Base-by-base conservation (phyloP, 2,797 vertebrate genomes). In the Fistularia tabacaria region DNA sequence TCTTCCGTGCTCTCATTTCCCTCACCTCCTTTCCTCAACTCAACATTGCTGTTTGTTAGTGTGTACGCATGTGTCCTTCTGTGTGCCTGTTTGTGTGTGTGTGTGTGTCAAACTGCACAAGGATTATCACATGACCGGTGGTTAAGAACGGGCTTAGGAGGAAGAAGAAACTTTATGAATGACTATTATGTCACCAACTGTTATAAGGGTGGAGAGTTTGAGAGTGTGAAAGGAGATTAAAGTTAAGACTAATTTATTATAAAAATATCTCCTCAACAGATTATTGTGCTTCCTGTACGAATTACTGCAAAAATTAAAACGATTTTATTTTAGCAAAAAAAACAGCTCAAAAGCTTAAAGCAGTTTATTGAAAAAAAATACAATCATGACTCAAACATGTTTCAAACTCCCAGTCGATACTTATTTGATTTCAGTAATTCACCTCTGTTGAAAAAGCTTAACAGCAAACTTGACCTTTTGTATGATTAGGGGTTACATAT, bases 41-140 rank as follows among this genome's bases (percentile, higher is more conserved):
- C 14, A 57, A 38, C 50, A 12, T 59, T 61, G 38, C 12, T 46
- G 36, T 45, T 13, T 45, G 43, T 45, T 10, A 13, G 43, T 45
- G n/a, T 9, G 36, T 1, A 12, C 5, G 25, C 5, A 5, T 25
- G 25, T 25, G 25, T 25, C 25, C 25, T 25, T 25, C 25, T 25
- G 2, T 25, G 25, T 25, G 25, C 25, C 25, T 25, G 5, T 25
- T 25, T 25, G 5, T 47, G 12, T 45, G 40, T 59, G 49, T 59
- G 14, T 49, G 42, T 46, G 36, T 47, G 59, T 46, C 3, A 1
- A 25, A 25, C 25, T 25, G 25, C 25, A 3, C 25, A 39, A 64
- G 59, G 71, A 70, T 76, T 74, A 76, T 72, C 71, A 81, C 64
- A 67, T 79, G 73, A 76, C 63, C 66, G 49, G 38, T 14, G 36